These are phyloP conservation scores for Drosophila nr. perissopoda DNA, from an alignment of 2,888 invertebrate species.

Conservation along the genomic window DNA sequence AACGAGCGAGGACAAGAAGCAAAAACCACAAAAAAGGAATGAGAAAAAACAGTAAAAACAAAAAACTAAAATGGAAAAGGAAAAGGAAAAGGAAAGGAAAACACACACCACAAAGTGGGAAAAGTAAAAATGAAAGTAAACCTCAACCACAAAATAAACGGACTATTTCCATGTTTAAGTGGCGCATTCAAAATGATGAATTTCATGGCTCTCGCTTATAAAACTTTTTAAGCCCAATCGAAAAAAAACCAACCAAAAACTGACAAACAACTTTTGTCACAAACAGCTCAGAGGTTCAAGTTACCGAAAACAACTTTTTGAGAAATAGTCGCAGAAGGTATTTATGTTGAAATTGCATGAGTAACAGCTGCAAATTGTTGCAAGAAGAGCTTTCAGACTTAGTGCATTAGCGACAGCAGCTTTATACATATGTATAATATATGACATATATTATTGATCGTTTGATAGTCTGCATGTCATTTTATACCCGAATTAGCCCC, in stretches of 20 bases:
- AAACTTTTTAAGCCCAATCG: conserved; percentile 32
- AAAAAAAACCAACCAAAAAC: neutral
- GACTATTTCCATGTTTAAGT: conserved; percentile 46
- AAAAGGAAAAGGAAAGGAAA: neutral
- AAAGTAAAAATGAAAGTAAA: conserved; percentile 4
- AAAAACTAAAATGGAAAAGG: neutral
- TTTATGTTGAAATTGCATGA: neutral
- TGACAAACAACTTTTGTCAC: conserved; percentile 16
- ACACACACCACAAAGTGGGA: conserved; percentile 4
- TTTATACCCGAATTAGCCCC: neutral
- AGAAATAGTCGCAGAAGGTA: conserved; percentile 8
- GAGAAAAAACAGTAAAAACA: conserved; percentile 2
- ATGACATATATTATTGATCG: neutral
- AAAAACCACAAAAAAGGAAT: neutral
- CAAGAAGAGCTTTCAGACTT: neutral
- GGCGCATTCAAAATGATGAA: conserved; percentile 52
- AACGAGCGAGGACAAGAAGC: conserved; percentile 13
- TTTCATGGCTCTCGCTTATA: conserved; percentile 16
- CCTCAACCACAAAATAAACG: conserved; percentile 33
- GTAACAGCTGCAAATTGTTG: conserved; percentile 10
- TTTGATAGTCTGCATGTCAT: neutral
- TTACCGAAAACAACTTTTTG: conserved; percentile 1
- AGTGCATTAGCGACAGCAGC: neutral
- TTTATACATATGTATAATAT: neutral
- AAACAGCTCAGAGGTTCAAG: conserved; percentile 1